Percentiles rank a stretch among this genome's conserved stretches.
Conservation (phyloP, 2,888 invertebrate genomes). For the Deladenus siricidicola region DNA sequence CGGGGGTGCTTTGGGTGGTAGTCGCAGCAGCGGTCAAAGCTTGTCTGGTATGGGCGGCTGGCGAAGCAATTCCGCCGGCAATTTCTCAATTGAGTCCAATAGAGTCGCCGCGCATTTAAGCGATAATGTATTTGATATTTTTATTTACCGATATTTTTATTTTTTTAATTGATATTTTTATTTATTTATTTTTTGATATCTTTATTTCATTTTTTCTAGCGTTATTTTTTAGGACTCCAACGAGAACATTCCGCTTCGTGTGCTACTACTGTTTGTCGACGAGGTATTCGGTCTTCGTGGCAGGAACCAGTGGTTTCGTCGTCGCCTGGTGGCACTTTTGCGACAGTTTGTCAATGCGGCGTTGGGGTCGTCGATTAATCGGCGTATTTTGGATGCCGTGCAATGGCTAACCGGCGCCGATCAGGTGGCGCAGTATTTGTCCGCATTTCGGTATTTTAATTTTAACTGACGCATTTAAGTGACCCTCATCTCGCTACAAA, state of each 20-base stretch:
- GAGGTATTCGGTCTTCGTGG: constrained; percentile 76
- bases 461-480: too few relatives aligned
- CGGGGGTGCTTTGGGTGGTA: neutral
- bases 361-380: constrained; percentile 73
- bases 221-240: constrained; percentile 18
- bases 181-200: too few relatives aligned
- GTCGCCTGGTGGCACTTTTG: constrained; percentile 67
- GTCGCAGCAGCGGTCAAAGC: too few relatives aligned
- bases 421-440: constrained; percentile 77
- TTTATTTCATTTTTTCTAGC: too few relatives aligned
- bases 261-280: constrained; percentile 71
- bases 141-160: neutral
- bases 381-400: constrained; percentile 79
- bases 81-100: constrained; percentile 28
- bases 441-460: constrained; percentile 78
- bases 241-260: constrained; percentile 73
- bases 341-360: constrained; percentile 71
- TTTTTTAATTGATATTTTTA: too few relatives aligned
- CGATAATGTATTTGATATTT: constrained; percentile 22
- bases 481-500: constrained; percentile 5
- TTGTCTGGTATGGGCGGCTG: too few relatives aligned
- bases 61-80: constrained; percentile 5
- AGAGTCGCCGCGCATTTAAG: constrained; percentile 37
- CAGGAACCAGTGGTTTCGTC: constrained; percentile 72
- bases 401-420: constrained; percentile 76